Conservation (phyloP, 2,113 vertebrate species). For the Oncorhynchus kisutch region DNA sequence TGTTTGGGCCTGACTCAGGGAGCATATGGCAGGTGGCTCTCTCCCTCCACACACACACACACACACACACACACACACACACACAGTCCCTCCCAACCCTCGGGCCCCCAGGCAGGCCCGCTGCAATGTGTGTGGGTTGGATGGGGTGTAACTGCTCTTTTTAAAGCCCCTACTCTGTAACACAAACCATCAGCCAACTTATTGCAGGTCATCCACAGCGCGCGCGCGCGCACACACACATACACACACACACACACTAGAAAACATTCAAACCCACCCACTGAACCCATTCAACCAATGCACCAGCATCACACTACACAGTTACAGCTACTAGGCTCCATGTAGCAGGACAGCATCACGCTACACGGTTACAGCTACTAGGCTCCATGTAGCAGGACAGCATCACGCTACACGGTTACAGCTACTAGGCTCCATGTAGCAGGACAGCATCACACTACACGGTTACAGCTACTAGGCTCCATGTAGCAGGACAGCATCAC, state of each 20-base stretch:
- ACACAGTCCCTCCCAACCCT: slow-evolving; percentile 51
- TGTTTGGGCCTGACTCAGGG: slow-evolving; percentile 67
- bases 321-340: not conserved
- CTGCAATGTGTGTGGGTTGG: slow-evolving; percentile 25
- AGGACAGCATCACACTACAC: too few relatives aligned
- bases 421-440: too few relatives aligned
- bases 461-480: too few relatives aligned
- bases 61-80: slow-evolving; percentile 52
- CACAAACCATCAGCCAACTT: not conserved
- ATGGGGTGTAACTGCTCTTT: slow-evolving; percentile 40
- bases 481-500: not conserved
- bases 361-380: too few relatives aligned
- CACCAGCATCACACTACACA: not conserved
- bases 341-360: not conserved
- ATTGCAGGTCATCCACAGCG: slow-evolving; percentile 24
- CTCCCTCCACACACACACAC: slow-evolving; percentile 54
- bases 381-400: too few relatives aligned
- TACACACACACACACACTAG: not conserved
- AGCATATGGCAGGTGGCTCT: slow-evolving; percentile 80
- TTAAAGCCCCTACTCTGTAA: not conserved
- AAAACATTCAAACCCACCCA: not conserved
- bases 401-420: too few relatives aligned
- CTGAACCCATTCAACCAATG: not conserved
- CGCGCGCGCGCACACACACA: not conserved
- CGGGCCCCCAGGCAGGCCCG: slow-evolving; percentile 29